Evolutionary conservation across 2,888 invertebrate species (phyloP).

Genomic region (Pollenia amentaria): DNA sequence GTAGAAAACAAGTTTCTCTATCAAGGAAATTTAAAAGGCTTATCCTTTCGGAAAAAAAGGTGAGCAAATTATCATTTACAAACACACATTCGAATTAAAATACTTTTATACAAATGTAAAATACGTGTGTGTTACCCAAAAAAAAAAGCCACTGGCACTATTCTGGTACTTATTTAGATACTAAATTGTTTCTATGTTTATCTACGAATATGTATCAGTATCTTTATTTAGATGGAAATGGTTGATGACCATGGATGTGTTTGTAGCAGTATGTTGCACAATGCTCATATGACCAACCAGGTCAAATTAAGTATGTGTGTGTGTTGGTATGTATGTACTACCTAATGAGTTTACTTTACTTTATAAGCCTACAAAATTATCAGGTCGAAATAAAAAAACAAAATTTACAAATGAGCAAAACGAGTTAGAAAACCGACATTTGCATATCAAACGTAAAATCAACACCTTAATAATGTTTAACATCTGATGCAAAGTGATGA

Average conservation of each 20-base stretch:
- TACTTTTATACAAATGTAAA: not conserved
- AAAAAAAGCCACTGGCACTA: conserved; percentile 26
- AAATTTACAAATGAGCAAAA: conserved; percentile 39
- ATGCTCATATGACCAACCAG: conserved; percentile 57
- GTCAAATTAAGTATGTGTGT: conserved; percentile 44
- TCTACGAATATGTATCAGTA: not conserved
- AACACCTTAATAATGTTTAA: conserved; percentile 61
- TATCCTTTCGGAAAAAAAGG: conserved; percentile 62
- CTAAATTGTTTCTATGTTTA: conserved; percentile 21
- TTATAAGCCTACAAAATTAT: conserved; percentile 66
- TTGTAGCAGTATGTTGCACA: not conserved
- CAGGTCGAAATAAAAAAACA: conserved; percentile 4
- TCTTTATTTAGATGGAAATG: conserved; percentile 17
- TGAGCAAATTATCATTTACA: conserved; percentile 66
- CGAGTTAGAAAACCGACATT: conserved; percentile 54
- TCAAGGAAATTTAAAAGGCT: conserved; percentile 60
- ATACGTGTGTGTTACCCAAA: conserved; percentile 18
- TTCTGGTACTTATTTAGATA: not conserved
- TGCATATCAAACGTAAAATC: conserved; percentile 73
- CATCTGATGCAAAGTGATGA: not conserved
- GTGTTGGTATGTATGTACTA: conserved; percentile 30
- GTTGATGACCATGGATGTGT: not conserved
- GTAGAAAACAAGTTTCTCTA: conserved; percentile 47
- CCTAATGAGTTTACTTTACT: conserved; percentile 58
- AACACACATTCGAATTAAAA: conserved; percentile 1